Base-by-base conservation (phyloP, 2,888 invertebrate species). In the Hirtodrosophila alboralis region DNA sequence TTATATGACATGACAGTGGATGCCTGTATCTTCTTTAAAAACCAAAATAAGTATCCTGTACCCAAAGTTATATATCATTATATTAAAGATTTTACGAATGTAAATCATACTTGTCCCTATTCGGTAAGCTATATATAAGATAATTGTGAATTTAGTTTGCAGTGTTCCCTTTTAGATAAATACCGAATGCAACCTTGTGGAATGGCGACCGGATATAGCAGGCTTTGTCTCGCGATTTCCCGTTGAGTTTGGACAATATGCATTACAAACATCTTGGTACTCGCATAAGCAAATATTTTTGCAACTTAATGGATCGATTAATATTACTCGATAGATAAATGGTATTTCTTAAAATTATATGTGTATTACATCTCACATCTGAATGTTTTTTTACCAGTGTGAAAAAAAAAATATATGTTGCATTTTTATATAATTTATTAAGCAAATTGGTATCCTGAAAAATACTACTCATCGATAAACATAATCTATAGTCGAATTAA, bases 91-190 rank as follows among this genome's bases (percentile, higher is more conserved):
- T 65, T 7, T 12, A 75, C 75, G 0, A 75, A 65, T 28, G 1
- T 45, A 0, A 70, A 70, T 40, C 71, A 65, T 14, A 34, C 27
- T 2, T 72, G 71, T 1, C 71, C 75, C 1, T 65, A 34, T 34
- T 0, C 12, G 71, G 71, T 72, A 36, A 57, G 38, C 8, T 9
- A 3, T 2, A 8, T 26, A 3, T 14, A 7, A 40, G 2, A n/a
- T 40, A 4, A 40, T 6, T 18, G 1, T 18, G 4, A 4, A 14
- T 5, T 5, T 3, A 4, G 1, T 31, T 13, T 6, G 23, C 23
- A 23, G 3, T n/a, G 9, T 30, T 1, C 6, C 13, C 9, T 9
- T 1, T 4, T 33, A 69, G 75, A 34, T 8, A 4, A 38, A 54
- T 8, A 2, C 47, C 4, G 3, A 37, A 3, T 0, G 64, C 4